Conservation (phyloP, 2,888 invertebrate species). For the Plebejus anna region DNA sequence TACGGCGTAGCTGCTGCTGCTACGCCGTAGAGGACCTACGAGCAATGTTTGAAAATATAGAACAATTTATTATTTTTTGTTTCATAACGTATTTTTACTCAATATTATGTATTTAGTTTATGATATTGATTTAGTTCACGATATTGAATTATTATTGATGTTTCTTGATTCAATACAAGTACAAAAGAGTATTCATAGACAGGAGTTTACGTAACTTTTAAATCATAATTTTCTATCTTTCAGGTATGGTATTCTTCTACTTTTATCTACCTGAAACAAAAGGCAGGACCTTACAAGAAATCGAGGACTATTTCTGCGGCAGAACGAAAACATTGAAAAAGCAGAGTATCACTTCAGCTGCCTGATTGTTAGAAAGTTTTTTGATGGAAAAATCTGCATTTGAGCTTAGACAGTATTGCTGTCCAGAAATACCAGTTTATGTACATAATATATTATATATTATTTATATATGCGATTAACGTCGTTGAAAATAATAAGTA, state of each 20-base stretch:
- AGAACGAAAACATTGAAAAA: slow-evolving; percentile 76
- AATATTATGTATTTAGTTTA: too few species aligned
- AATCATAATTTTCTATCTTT: slow-evolving; percentile 28
- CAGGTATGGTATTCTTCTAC: slow-evolving; percentile 82
- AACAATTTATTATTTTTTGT: too few species aligned
- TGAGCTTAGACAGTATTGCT: not conserved
- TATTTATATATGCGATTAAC: not conserved
- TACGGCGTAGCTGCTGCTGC: not conserved
- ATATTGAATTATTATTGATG: too few species aligned
- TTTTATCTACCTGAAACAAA: slow-evolving; percentile 84
- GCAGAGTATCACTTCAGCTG: not conserved
- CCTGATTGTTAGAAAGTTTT: not conserved
- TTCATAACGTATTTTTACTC: too few species aligned
- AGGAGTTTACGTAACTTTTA: not conserved
- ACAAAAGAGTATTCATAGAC: too few species aligned
- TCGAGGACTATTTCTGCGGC: slow-evolving; percentile 85
- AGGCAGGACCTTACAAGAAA: slow-evolving; percentile 83
- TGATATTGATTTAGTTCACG: too few species aligned
- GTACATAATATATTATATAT: not conserved
- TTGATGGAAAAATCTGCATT: not conserved
- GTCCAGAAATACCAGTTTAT: not conserved
- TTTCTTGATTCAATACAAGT: too few species aligned
- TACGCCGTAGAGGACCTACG: not conserved
- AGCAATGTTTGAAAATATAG: not conserved
- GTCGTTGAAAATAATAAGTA: not conserved